phyloP scores from a whole-genome alignment of 2,888 invertebrate species.

The Onchidella celtica region DNA sequence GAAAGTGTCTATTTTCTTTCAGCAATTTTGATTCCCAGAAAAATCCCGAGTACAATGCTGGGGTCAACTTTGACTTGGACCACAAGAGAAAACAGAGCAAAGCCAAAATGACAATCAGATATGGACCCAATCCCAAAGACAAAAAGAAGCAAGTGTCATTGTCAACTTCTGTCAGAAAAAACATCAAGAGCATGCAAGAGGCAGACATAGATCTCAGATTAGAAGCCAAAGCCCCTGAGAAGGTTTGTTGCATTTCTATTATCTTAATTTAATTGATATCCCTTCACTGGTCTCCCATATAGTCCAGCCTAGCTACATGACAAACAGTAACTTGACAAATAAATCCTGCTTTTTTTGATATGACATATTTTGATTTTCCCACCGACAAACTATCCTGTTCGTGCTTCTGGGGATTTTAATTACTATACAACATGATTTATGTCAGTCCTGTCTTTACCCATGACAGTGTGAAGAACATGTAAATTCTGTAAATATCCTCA shows the following conservation, averaged over 20 bases:
- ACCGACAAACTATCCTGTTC: no score
- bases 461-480: no score
- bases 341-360: no score
- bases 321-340: no score
- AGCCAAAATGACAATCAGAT: slow-evolving; percentile 32
- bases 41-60: slow-evolving; percentile 57
- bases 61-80: slow-evolving; percentile 53
- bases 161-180: neutral
- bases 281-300: no score
- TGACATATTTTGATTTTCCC: no score
- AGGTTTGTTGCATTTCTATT: slow-evolving; percentile 9
- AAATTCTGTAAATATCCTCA: no score
- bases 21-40: slow-evolving; percentile 60
- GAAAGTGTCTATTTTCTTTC: neutral
- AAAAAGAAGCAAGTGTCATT: slow-evolving; percentile 17
- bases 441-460: no score
- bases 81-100: slow-evolving; percentile 55
- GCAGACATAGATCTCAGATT: slow-evolving; percentile 21
- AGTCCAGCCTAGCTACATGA: no score
- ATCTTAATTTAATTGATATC: no score
- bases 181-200: slow-evolving; percentile 1
- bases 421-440: no score
- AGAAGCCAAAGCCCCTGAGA: slow-evolving; percentile 16
- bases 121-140: slow-evolving; percentile 28
- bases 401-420: no score